Evolutionary conservation across 2,113 vertebrate genomes (phyloP), one percentile per base, ranked within the genome.

Genomic region (Cavia porcellus): DNA sequence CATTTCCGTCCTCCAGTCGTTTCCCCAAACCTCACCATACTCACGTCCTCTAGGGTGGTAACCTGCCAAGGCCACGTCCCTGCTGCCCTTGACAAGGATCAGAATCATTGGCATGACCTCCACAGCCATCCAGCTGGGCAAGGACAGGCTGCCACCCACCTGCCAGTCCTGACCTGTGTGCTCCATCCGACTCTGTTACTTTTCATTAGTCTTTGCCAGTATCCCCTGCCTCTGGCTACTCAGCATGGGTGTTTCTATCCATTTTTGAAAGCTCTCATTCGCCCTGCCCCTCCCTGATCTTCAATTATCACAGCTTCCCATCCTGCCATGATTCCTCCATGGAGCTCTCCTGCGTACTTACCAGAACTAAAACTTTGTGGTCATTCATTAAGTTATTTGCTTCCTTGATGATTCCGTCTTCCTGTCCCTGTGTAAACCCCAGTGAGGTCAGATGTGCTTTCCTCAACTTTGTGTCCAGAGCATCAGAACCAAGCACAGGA

Each of bases 161-260:
- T 45, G 28, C 35, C n/a, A 50, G 52, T 20, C 5, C 66, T 38
- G 57, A 30, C 32, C 13, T 57, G 0, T 14, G 0, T 61, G 17
- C 5, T 28, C 45, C 20, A 35, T 32, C 28, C 24, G 4, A 24
- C 57, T 32, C 86, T 1, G 1, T 20, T 22, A 35, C 5, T 1
- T 47, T 28, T 38, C 8, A 20, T 22, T 17, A 38, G 50, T 20
- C 6, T 15, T 28, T 32, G 20, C 8, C 15, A 22, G 66, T 4
- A 13, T 25, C 8, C 38, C 0, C 0, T 1, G 5, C 25, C 15
- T 30, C 42, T 50, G 20, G 20, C 14, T 15, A 13, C 55, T 55
- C 12, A 6, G 20, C 0, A 24, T 2, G 15, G 9, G 7, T 70
- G 42, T 42, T 14, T 30, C 25, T 50, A 28, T 38, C 45, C 3